Evolutionary conservation across 2,888 invertebrate genomes (phyloP), one percentile per base, ranked within the genome.

Genomic region (Parnassius smintheus): DNA sequence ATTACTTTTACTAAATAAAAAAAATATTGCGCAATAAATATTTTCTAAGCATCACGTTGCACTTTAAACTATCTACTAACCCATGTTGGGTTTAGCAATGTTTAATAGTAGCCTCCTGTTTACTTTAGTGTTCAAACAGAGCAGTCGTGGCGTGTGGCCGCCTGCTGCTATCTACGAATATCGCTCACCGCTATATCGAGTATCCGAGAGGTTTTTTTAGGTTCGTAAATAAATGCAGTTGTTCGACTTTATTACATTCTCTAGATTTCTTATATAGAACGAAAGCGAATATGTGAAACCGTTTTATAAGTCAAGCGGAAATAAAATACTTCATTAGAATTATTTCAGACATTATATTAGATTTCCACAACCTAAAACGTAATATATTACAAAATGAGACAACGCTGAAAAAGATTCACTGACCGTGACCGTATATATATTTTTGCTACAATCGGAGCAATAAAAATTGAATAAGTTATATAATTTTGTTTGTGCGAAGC

Each of bases 51-150:
- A 35, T 7, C 35, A 35, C 0, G 7, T 35, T 35, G 35, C 35
- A 35, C 35, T 35, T 35, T 35, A 46, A 46, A 61, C 59, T 63
- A 68, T 68, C 61, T 61, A 61, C 57, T 55, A 62, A 68, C 69
- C 74, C 71, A 75, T 77, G 76, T 75, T 69, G 69, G 75, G 68
- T 76, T 75, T 78, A 67, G 75, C 75, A 75, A 75, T 75, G 75
- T 80, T 77, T 78, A 77, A 81, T 77, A 77, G 76, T 66, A 75
- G 71, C 70, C 68, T 72, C 69, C 62, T 68, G 77, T 82, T 82
- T 83, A 70, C 73, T 78, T 73, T 75, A 72, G 70, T 68, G 78
- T 74, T 74, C 77, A 81, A 82, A 83, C 73, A 82, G 72, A 66
- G 62, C 65, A 50, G 55, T 61, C 56, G 68, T 64, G 61, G 66